Percentiles rank a stretch among this genome's conserved stretches.
Evolutionary conservation across 2,888 invertebrate genomes (phyloP).

Genomic region (Stenichneumon culpator): DNA sequence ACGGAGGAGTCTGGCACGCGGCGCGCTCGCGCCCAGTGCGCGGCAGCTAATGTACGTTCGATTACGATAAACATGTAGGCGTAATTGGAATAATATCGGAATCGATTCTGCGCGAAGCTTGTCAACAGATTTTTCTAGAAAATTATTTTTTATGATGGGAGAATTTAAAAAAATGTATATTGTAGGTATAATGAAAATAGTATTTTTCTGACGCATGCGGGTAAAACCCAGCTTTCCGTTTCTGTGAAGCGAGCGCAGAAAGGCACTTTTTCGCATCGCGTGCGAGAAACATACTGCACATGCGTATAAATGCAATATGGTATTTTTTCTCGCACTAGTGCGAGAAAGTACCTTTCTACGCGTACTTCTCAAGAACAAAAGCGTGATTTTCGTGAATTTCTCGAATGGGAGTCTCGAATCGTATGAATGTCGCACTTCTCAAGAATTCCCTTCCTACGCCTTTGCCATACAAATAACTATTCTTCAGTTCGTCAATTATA

Average conservation of each 20-base stretch:
- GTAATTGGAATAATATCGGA: constrained; percentile 10
- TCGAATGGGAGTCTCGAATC: too few species aligned
- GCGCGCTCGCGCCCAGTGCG: background rate
- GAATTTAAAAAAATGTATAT: background rate
- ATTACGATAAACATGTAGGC: constrained; percentile 22
- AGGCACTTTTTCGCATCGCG: too few species aligned
- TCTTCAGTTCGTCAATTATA: background rate
- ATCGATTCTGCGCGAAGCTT: background rate
- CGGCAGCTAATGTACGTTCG: constrained; percentile 1
- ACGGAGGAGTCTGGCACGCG: constrained; percentile 18
- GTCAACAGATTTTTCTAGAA: background rate
- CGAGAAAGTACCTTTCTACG: too few species aligned
- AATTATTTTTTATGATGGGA: background rate
- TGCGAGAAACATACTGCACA: too few species aligned
- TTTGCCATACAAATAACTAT: background rate
- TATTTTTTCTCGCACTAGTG: too few species aligned
- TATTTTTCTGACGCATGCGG: too few species aligned
- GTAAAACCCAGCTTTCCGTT: too few species aligned
- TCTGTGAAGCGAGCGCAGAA: too few species aligned
- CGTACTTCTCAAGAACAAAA: too few species aligned
- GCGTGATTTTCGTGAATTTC: too few species aligned
- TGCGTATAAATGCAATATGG: too few species aligned
- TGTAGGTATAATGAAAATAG: background rate
- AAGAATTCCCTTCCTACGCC: too few species aligned
- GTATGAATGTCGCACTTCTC: background rate